Evolutionary conservation across 2,888 invertebrate species (phyloP).

Genomic region (Dilophus febrilis): DNA sequence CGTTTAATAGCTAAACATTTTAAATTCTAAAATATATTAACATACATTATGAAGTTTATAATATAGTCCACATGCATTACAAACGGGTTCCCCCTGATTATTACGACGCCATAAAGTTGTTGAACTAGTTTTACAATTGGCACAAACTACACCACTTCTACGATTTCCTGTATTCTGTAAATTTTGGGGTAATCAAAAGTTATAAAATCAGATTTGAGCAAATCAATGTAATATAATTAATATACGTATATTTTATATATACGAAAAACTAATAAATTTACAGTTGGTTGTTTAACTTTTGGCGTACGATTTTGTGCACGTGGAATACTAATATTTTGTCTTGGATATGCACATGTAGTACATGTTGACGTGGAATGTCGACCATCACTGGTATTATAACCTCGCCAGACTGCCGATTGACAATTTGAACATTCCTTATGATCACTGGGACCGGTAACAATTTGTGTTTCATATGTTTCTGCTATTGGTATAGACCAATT

Average conservation of each 20-base stretch:
- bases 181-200: background rate
- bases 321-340: conserved; percentile 31
- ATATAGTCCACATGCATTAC: conserved; percentile 54
- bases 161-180: conserved; percentile 20
- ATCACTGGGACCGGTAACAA: background rate
- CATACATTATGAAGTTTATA: conserved; percentile 7
- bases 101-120: conserved; percentile 79
- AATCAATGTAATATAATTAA: background rate
- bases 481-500: conserved; percentile 6
- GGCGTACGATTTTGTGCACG: conserved; percentile 39
- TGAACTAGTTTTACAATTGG: conserved; percentile 44
- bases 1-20: no score
- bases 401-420: conserved; percentile 47
- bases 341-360: conserved; percentile 50
- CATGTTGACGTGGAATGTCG: conserved; percentile 59
- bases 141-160: conserved; percentile 33
- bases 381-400: conserved; percentile 74
- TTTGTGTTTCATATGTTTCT: conserved; percentile 7
- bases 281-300: conserved; percentile 9
- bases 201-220: background rate
- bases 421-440: conserved; percentile 40
- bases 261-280: conserved; percentile 1
- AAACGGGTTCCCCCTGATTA: conserved; percentile 70
- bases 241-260: background rate
- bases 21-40: background rate